These are phyloP conservation scores for Peucedramus taeniatus DNA, from an alignment of 2,113 vertebrate genomes.

Conservation along the genomic window DNA sequence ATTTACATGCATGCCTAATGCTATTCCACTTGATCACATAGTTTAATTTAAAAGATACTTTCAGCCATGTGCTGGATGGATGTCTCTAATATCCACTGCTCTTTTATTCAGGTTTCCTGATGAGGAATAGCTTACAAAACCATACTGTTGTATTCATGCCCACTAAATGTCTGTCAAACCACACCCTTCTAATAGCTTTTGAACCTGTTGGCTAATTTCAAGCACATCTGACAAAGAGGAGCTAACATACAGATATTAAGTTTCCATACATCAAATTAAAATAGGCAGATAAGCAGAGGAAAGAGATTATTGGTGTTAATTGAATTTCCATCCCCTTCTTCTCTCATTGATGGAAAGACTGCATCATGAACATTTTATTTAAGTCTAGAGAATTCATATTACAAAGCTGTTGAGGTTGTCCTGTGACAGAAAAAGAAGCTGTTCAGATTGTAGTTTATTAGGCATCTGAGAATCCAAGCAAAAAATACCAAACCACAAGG, in stretches of 20 bases:
- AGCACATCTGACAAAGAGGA: neutral
- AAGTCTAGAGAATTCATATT: neutral
- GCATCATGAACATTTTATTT: neutral
- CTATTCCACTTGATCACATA: neutral
- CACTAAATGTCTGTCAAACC: neutral
- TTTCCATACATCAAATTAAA: neutral
- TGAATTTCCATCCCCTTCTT: neutral
- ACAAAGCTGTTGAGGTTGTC: neutral
- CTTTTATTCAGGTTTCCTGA: neutral
- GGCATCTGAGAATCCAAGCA: neutral
- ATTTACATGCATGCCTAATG: neutral
- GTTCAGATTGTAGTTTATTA: neutral
- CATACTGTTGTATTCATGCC: neutral
- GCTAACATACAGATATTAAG: neutral
- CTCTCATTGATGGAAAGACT: neutral
- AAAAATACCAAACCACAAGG: neutral
- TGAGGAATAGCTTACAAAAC: neutral
- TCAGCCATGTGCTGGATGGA: neutral
- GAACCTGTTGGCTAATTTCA: neutral
- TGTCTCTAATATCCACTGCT: neutral
- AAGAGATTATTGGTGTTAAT: neutral
- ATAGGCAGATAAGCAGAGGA: neutral
- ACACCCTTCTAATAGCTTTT: neutral
- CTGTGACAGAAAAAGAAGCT: neutral
- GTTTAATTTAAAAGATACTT: neutral